Conservation (phyloP, 2,113 vertebrate genomes). For the Coptodon bakossiorum region DNA sequence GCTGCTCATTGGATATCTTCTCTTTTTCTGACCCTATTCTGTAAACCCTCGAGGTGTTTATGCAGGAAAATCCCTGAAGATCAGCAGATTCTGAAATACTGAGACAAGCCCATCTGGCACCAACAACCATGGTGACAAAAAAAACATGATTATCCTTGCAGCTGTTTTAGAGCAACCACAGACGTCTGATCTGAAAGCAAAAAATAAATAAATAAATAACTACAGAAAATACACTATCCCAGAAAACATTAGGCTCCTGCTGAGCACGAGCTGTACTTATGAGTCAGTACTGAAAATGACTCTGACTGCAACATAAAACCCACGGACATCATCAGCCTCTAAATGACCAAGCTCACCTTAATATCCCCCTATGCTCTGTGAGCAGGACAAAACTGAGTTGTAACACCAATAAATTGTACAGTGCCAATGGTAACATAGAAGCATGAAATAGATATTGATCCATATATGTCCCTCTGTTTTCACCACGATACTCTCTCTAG, state of each 20-base stretch:
- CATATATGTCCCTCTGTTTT: not conserved
- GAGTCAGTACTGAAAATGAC: not conserved
- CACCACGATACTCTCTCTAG: not conserved
- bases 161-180: not conserved
- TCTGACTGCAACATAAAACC: not conserved
- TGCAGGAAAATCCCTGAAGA: not conserved
- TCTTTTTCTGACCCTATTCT: not conserved
- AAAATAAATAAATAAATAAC: not conserved
- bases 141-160: not conserved
- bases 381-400: not conserved
- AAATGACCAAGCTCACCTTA: constrained; percentile 4
- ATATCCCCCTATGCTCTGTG: not conserved
- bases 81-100: not conserved
- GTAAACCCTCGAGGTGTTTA: not conserved
- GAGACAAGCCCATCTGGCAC: not conserved
- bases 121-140: not conserved
- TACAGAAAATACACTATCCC: not conserved
- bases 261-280: not conserved
- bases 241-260: constrained; percentile 1
- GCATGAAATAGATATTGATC: constrained; percentile 60
- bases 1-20: not conserved
- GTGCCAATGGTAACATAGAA: not conserved
- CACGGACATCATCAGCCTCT: not conserved
- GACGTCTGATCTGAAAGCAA: not conserved
- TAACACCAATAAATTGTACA: constrained; percentile 12